Percentiles rank a stretch among this genome's conserved stretches.
Conservation (phyloP, 2,797 vertebrate species). For the Oreonectes daqikongensis region DNA sequence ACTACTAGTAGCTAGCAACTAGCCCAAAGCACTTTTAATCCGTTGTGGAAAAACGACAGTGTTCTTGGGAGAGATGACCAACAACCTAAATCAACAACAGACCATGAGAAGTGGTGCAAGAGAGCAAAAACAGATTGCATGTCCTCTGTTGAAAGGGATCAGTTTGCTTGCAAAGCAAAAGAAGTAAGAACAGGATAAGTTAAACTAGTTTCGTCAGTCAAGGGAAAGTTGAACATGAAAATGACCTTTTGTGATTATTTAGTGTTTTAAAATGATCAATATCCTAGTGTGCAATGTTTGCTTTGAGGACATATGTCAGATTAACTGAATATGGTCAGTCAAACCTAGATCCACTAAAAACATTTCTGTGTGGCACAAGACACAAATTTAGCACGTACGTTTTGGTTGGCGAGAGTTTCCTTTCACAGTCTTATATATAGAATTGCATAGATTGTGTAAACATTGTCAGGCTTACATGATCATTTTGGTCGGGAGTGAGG, state of each 20-base stretch:
- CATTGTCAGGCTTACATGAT: too few relatives aligned
- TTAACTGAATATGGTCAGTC: too few relatives aligned
- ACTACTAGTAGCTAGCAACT: too few relatives aligned
- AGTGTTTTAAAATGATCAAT: not conserved
- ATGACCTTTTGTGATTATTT: not conserved
- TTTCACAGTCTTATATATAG: too few relatives aligned
- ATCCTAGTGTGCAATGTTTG: too few relatives aligned
- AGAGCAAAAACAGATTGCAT: not conserved
- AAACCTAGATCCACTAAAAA: too few relatives aligned
- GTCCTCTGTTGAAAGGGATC: not conserved
- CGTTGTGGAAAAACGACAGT: not conserved
- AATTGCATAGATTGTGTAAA: too few relatives aligned
- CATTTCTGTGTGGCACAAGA: too few relatives aligned
- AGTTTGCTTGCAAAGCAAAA: not conserved
- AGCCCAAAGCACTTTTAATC: not conserved
- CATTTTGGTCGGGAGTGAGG: not conserved
- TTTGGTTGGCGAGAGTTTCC: too few relatives aligned
- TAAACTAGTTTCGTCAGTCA: not conserved
- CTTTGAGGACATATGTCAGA: too few relatives aligned
- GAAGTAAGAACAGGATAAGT: too few relatives aligned
- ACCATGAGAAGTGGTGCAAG: not conserved
- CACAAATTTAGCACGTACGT: too few relatives aligned
- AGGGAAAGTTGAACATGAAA: not conserved
- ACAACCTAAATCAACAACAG: not conserved
- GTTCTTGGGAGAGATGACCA: not conserved